phyloP scores from a whole-genome alignment of 2,888 invertebrate genomes.

The Caenorhabditis auriculariae region DNA sequence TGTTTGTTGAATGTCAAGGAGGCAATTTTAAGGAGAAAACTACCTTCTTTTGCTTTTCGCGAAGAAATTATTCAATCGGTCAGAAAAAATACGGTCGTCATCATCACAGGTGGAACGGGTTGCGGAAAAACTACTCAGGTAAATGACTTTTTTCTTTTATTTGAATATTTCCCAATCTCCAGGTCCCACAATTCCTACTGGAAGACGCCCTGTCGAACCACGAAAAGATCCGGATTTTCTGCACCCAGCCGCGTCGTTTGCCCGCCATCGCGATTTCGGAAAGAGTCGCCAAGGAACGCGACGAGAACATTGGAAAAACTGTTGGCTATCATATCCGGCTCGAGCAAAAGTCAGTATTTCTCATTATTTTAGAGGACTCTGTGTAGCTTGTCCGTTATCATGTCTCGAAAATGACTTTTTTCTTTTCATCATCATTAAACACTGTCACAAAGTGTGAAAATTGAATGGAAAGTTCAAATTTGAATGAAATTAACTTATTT shows the following conservation, averaged over 20 bases:
- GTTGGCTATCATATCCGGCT: constrained; percentile 89
- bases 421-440: too few relatives aligned
- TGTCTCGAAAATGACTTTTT: too few relatives aligned
- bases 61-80: constrained; percentile 36
- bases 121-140: constrained; percentile 60
- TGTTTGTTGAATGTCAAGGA: too few relatives aligned
- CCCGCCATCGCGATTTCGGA: constrained; percentile 87
- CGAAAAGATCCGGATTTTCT: constrained; percentile 80
- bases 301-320: constrained; percentile 78
- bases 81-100: constrained; percentile 23
- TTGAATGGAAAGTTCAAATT: too few relatives aligned
- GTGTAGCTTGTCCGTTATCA: too few relatives aligned
- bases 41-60: constrained; percentile 40
- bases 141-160: constrained; percentile 3
- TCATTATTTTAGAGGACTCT: background rate
- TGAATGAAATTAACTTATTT: too few relatives aligned
- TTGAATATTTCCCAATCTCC: constrained; percentile 56
- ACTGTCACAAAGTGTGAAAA: too few relatives aligned
- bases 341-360: constrained; percentile 73
- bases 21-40: constrained; percentile 24
- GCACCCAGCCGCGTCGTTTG: constrained; percentile 86
- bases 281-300: constrained; percentile 83
- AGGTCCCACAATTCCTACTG: constrained; percentile 88
- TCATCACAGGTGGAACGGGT: constrained; percentile 56
- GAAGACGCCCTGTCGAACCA: constrained; percentile 73